phyloP scores from a whole-genome alignment of 2,113 vertebrate genomes.

The Spea bombifrons region DNA sequence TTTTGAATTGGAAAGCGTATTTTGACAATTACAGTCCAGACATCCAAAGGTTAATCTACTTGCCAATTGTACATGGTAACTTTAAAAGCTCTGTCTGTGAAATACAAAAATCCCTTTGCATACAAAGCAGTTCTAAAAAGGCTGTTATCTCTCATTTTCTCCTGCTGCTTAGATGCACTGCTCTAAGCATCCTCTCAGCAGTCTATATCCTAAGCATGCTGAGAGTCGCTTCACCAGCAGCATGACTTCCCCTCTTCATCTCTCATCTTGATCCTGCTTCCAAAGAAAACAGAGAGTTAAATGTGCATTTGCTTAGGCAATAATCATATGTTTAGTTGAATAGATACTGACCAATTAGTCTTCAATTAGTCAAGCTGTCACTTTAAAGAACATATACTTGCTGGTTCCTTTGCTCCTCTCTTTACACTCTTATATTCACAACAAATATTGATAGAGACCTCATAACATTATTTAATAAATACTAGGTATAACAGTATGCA shows the following conservation, averaged over 20 bases:
- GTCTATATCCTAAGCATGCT: slow-evolving; percentile 50
- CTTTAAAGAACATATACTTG: slow-evolving; percentile 49
- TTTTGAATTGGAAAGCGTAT: too few species aligned
- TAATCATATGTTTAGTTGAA: slow-evolving; percentile 45
- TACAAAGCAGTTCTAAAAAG: slow-evolving; percentile 49
- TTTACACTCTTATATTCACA: not conserved
- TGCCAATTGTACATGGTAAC: not conserved
- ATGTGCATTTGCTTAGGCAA: slow-evolving; percentile 46
- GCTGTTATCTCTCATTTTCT: slow-evolving; percentile 50
- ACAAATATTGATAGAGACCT: too few species aligned
- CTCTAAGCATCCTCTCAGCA: slow-evolving; percentile 53
- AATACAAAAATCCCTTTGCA: slow-evolving; percentile 4
- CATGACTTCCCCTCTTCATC: slow-evolving; percentile 47
- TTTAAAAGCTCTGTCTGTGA: not conserved
- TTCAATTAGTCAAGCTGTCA: slow-evolving; percentile 54
- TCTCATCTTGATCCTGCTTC: slow-evolving; percentile 48
- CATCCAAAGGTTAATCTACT: not conserved
- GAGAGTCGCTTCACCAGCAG: slow-evolving; percentile 54
- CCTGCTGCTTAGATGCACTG: slow-evolving; percentile 48
- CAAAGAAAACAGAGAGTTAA: slow-evolving; percentile 45
- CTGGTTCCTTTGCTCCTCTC: slow-evolving; percentile 34
- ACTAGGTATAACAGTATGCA: too few species aligned
- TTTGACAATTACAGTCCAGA: not conserved
- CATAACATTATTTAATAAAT: too few species aligned
- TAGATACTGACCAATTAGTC: slow-evolving; percentile 45